Evolutionary conservation across 1,140 invertebrate species (phyloP).

Genomic region (Lineus longissimus): DNA sequence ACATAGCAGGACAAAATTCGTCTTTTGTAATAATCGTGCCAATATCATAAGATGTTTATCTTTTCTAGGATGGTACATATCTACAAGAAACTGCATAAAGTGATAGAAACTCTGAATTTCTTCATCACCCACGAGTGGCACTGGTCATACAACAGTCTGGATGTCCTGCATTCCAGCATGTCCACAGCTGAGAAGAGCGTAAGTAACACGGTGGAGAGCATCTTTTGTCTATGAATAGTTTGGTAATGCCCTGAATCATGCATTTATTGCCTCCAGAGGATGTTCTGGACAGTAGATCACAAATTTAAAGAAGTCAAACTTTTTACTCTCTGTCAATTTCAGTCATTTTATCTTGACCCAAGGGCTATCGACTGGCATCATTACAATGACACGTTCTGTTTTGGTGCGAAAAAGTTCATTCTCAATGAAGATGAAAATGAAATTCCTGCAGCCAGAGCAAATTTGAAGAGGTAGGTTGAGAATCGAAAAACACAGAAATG

Average conservation of each 20-base stretch:
- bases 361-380: conserved; percentile 39
- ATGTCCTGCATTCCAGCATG: conserved; percentile 37
- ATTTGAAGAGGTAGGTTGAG: conserved; percentile 37
- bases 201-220: too few relatives aligned
- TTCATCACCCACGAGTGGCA: conserved; percentile 48
- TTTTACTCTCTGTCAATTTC: too few relatives aligned
- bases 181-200: conserved; percentile 42
- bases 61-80: conserved; percentile 44
- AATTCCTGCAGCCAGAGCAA: conserved; percentile 38
- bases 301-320: too few relatives aligned
- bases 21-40: too few relatives aligned
- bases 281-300: too few relatives aligned
- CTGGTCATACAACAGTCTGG: conserved; percentile 44
- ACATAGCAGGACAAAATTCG: too few relatives aligned
- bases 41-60: too few relatives aligned
- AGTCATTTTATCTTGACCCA: conserved; percentile 31
- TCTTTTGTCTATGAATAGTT: too few relatives aligned
- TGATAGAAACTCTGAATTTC: conserved; percentile 37
- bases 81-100: conserved; percentile 41
- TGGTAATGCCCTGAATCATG: too few relatives aligned
- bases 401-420: conserved; percentile 46
- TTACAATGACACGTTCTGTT: conserved; percentile 47
- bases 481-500: not conserved
- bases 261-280: too few relatives aligned
- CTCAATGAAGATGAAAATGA: conserved; percentile 46